Base-by-base conservation (phyloP, 2,113 vertebrate genomes). In the Semnopithecus entellus region DNA sequence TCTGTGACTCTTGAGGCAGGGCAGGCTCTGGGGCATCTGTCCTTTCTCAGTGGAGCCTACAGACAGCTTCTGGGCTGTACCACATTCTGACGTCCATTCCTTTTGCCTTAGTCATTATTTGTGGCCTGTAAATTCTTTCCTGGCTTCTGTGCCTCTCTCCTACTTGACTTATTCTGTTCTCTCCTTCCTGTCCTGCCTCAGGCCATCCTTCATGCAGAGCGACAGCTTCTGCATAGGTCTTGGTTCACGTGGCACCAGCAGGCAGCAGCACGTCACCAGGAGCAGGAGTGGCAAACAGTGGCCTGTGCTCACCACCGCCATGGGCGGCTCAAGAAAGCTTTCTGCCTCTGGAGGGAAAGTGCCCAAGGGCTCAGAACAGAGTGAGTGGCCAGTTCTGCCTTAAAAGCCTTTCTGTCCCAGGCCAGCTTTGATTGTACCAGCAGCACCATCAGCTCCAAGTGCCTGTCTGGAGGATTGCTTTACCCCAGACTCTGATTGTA, bases 141-240 rank as follows among this genome's bases (percentile, higher is more conserved):
- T 93, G 81, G 57, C 64, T 86, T 79, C 66, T 57, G 14, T 50
- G 6, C 27, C 2, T 68, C 10, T 82, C 72, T 12, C 16, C 73
- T 68, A 16, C 38, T 52, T 79, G 90, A 72, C 40, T 8, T 18
- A 1, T 32, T 87, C 57, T 59, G 4, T 27, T 61, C 45, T 87
- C 25, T 80, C 40, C 64, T 38, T 61, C 78, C 72, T 32, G 3
- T 5, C 91, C 78, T 50, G 0, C 90, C 88, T 32, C 88, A 99
- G 99, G 99, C 99, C 48, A 90, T 99, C 68, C 97, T 99, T 52
- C 99, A 99, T 4, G 98, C 98, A 0, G 98, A 99, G 78, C 97
- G 35, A 79, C 96, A 76, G 18, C 97, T 98, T 13, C 35, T 99
- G 92, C 79, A 3, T 68, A 92, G n/a, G 84, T 98, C 30, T 92